Conservation (phyloP, 1,140 invertebrate genomes). For the Leptinotarsa undecemlineata region DNA sequence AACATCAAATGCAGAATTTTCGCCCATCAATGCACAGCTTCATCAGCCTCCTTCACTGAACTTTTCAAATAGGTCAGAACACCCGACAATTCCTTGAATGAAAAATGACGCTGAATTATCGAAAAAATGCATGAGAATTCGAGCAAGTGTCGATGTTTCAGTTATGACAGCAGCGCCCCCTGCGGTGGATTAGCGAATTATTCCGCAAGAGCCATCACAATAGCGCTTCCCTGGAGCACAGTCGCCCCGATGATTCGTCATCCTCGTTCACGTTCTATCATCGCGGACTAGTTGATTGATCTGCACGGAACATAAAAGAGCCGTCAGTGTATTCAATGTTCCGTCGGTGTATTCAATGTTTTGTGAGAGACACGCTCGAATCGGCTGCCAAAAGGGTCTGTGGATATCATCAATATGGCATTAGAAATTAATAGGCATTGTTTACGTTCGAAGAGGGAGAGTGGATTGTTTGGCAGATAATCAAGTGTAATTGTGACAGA, state of each 20-base stretch:
- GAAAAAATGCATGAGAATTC: conserved; percentile 43
- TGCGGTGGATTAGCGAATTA: conserved; percentile 51
- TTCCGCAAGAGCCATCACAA: conserved; percentile 49
- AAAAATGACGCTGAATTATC: conserved; percentile 13
- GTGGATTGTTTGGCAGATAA: conserved; percentile 12
- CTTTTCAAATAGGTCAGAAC: too few species aligned
- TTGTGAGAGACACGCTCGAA: conserved; percentile 37
- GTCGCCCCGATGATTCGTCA: conserved; percentile 35
- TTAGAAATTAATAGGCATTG: conserved; percentile 45
- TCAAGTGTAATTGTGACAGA: conserved; percentile 21
- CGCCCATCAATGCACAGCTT: too few species aligned
- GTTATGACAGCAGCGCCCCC: conserved; percentile 41
- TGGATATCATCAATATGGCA: conserved; percentile 41
- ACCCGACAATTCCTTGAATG: conserved; percentile 4
- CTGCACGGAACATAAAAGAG: conserved; percentile 45
- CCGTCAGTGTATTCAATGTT: conserved; percentile 41
- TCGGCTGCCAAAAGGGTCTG: conserved; percentile 50
- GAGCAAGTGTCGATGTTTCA: conserved; percentile 42
- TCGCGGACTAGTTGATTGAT: conserved; percentile 40
- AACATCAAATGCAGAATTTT: too few species aligned
- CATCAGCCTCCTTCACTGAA: too few species aligned
- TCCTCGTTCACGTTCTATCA: conserved; percentile 15
- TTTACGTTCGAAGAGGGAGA: conserved; percentile 29
- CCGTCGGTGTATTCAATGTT: conserved; percentile 21
- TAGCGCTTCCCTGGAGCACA: conserved; percentile 33